These are phyloP conservation scores for Acleris holmiana DNA, from an alignment of 2,888 invertebrate genomes.

Conservation along the genomic window DNA sequence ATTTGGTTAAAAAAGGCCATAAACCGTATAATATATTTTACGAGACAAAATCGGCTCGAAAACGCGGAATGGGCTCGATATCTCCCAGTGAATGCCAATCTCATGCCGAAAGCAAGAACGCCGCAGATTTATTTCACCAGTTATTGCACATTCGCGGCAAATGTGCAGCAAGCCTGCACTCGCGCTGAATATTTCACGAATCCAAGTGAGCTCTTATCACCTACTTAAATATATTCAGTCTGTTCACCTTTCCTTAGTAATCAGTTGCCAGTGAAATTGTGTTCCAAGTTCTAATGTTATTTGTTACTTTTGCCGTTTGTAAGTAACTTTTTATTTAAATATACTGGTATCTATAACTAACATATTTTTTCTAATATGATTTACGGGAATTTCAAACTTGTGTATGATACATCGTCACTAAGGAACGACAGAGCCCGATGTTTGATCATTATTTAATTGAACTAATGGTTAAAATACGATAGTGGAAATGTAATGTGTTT, in stretches of 20 bases:
- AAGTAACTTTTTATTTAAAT: too few species aligned
- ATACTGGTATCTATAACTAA: too few species aligned
- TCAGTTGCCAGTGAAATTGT: neutral
- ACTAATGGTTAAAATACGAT: too few species aligned
- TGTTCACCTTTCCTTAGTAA: constrained; percentile 9
- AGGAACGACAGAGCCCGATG: too few species aligned
- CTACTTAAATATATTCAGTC: constrained; percentile 38
- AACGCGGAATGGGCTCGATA: constrained; percentile 46
- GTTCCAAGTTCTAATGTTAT: neutral
- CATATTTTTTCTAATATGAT: too few species aligned
- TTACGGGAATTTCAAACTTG: too few species aligned
- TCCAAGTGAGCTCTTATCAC: constrained; percentile 40
- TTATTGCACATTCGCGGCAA: constrained; percentile 66
- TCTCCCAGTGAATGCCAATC: constrained; percentile 54
- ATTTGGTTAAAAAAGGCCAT: constrained; percentile 39
- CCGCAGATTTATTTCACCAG: constrained; percentile 59
- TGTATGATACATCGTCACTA: too few species aligned
- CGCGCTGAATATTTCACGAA: constrained; percentile 56
- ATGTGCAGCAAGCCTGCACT: constrained; percentile 58
- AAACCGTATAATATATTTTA: constrained; percentile 37
- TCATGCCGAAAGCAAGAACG: constrained; percentile 53
- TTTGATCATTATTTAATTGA: too few species aligned
- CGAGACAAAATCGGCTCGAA: constrained; percentile 42
- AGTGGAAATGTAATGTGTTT: too few species aligned
- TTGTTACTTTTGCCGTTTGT: too few species aligned